Conservation (phyloP, 2,113 vertebrate genomes). For the Pristiophorus japonicus region DNA sequence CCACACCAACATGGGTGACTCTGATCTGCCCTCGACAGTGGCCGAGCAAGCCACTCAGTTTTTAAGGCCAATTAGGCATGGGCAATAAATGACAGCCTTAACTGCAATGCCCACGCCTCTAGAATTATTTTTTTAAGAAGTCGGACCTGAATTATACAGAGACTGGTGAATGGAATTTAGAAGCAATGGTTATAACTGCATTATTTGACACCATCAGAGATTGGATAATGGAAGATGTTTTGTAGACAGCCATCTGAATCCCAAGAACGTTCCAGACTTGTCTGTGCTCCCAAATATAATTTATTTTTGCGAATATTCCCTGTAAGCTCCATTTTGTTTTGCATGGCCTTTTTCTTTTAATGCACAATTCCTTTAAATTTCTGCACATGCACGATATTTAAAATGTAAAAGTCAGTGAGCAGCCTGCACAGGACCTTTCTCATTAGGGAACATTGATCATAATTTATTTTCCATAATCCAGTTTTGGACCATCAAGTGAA, state of each 20-base stretch:
- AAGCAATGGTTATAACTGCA: neutral
- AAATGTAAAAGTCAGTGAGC: no score
- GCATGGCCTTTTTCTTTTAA: no score
- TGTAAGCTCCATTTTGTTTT: no score
- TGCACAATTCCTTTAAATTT: no score
- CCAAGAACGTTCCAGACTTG: neutral
- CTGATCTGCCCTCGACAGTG: neutral
- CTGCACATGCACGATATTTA: no score
- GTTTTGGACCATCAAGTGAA: neutral
- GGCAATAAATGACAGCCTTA: neutral
- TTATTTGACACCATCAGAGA: neutral
- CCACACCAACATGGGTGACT: neutral
- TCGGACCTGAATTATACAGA: neutral
- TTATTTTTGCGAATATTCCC: neutral
- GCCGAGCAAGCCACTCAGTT: neutral
- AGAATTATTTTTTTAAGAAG: neutral
- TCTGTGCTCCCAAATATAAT: no score
- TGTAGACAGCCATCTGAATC: neutral
- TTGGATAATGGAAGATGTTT: neutral
- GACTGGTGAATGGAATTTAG: neutral
- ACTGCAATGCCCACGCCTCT: neutral
- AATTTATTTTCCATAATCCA: neutral
- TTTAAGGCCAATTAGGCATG: neutral
- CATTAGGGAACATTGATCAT: neutral
- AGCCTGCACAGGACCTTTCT: no score